phyloP scores from a whole-genome alignment of 2,797 vertebrate species.

The Eurystomus glaucurus region DNA sequence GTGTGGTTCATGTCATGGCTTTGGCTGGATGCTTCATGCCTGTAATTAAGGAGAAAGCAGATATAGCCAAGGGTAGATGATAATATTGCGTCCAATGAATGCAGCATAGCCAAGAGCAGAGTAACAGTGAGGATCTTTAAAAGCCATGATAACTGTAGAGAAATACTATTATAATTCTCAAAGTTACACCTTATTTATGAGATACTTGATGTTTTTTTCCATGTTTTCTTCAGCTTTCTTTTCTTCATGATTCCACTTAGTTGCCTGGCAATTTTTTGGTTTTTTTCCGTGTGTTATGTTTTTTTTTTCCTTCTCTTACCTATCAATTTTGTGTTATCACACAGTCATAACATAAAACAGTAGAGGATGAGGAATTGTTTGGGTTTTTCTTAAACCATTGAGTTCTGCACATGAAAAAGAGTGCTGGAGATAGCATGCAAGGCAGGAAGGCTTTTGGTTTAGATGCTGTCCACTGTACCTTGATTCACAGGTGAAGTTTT shows the following conservation, averaged over 20 bases:
- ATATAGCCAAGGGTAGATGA: not conserved
- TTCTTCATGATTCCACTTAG: not conserved
- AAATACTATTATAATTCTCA: not conserved
- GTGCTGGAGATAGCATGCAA: not conserved
- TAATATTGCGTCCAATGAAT: accelerated
- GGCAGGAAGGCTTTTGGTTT: not conserved
- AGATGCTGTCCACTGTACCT: not conserved
- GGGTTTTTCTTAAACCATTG: not conserved
- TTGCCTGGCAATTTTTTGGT: not conserved
- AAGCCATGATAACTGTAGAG: not conserved
- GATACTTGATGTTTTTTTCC: not conserved
- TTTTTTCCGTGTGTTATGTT: too few species aligned
- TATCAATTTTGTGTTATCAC: not conserved
- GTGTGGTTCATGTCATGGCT: not conserved
- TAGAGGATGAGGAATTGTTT: not conserved
- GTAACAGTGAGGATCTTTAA: not conserved
- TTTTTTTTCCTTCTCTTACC: too few species aligned
- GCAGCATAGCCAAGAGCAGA: not conserved
- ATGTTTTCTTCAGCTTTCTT: not conserved
- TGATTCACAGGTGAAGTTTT: not conserved
- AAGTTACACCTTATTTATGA: not conserved
- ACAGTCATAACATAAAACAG: not conserved
- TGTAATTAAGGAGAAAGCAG: not conserved
- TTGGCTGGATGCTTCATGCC: not conserved
- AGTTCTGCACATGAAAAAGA: not conserved